Evolutionary conservation across 1,140 invertebrate genomes (phyloP), one percentile per base, ranked within the genome.

Genomic region (Hirudo medicinalis): DNA sequence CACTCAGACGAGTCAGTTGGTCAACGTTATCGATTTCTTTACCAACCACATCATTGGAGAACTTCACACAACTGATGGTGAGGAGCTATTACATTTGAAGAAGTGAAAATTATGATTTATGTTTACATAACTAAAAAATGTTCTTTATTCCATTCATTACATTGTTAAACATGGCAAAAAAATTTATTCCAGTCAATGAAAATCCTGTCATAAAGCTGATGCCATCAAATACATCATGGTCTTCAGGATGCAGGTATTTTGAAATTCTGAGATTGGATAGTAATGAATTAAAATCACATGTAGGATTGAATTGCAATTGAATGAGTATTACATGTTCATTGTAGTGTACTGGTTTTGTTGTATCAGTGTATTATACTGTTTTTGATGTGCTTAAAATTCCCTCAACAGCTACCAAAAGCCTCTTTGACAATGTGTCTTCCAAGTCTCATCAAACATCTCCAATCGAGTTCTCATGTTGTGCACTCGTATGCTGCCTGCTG

Each of bases 191-290:
- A 90, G 91, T 94, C 3, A 90, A 93, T 78, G 87, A 89, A 69
- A 83, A 89, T 71, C 91, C 94, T 3, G 91, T 98, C 20, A 82
- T 98, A 22, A 95, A 84, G 92, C 94, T 0, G 94, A 96, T 82
- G 89, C 90, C 13, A 89, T 99, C 27, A 97, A 97, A 80, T 98
- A 94, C 80, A 82, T 97, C 15, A 93, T 98, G 87, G 92, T 90
- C 19, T 99, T 98, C 80, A 86, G 95, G 72, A 91, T 89, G 76
- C 86, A 96, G 73, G 79, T 84, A 71, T 75, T 76, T 69, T 17
- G 57, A 55, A 25, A 25, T 11, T 63, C 17, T 63, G 13, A 63
- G 2, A 13, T 63, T 63, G n/a, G n/a, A n/a, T 63, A 15, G 8
- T 49, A 2, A 49, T 49, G 3, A 36, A 36, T 36, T 36, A 2